Percentiles rank a stretch among this genome's conserved stretches.
Evolutionary conservation across 2,888 invertebrate species (phyloP).

Genomic region (Drosophila yooni): DNA sequence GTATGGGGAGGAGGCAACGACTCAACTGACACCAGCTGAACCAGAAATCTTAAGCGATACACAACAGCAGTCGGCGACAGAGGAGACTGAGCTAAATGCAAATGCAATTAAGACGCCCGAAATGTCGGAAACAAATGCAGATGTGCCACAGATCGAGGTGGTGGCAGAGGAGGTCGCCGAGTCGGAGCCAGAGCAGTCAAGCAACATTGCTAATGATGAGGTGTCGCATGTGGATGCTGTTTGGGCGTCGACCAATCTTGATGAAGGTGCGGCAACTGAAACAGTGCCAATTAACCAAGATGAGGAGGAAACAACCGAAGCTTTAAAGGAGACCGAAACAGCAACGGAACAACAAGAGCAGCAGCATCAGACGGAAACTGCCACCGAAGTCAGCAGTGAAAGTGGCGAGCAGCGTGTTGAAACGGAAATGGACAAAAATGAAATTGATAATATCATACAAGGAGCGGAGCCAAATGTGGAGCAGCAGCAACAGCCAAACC

Average conservation of each 20-base stretch:
- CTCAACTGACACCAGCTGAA: conserved; percentile 43
- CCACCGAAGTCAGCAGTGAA: conserved; percentile 54
- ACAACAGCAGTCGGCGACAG: conserved; percentile 16
- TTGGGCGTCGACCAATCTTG: conserved; percentile 36
- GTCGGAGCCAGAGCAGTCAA: conserved; percentile 30
- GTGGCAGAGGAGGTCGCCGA: conserved; percentile 34
- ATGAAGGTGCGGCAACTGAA: conserved; percentile 48
- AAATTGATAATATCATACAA: conserved; percentile 73
- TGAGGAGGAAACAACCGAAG: conserved; percentile 44
- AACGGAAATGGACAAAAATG: conserved; percentile 65
- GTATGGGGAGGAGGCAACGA: conserved; percentile 27
- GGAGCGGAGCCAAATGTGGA: conserved; percentile 68
- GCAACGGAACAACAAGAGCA: conserved; percentile 23
- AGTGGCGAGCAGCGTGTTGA: conserved; percentile 42
- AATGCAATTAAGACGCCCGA: conserved; percentile 80
- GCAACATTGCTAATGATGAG: conserved; percentile 57
- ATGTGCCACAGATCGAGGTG: conserved; percentile 49
- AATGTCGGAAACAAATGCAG: conserved; percentile 71
- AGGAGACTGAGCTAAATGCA: conserved; percentile 61
- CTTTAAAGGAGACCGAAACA: conserved; percentile 48
- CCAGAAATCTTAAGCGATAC: conserved; percentile 38
- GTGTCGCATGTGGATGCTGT: conserved; percentile 52
- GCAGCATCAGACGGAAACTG: conserved; percentile 40
- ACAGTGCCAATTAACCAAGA: conserved; percentile 47
- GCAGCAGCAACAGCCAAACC: conserved; percentile 46